Base-by-base conservation (phyloP, 1,140 invertebrate species). In the Musca vetustissima region DNA sequence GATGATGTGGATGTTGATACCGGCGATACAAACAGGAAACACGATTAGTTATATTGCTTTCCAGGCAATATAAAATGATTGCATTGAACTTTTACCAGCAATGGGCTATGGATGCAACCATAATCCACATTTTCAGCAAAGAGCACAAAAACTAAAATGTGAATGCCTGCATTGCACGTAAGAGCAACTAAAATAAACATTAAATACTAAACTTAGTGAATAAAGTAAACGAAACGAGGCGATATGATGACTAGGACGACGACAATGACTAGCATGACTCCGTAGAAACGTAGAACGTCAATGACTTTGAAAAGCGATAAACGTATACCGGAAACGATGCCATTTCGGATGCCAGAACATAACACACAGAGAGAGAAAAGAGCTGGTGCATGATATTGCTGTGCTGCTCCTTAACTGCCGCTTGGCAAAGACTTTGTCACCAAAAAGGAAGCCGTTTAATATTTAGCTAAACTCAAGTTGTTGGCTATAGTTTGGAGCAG, bases 61-160 rank as follows among this genome's bases (percentile, higher is more conserved):
- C 57, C 57, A 61, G 15, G 57, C 57, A 61, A 61, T 61, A 61
- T 61, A 61, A 61, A 61, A 61, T 61, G 57, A 61, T 61, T 61
- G 57, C 57, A 61, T 61, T 61, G 57, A 61, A 61, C 57, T 61
- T 61, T 36, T 17, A 11, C 11, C 36, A n/a, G n/a, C 36, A 43
- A 43, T 8, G 13, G 11, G 36, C 6, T 11, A 8, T 43, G 36
- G 1, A 13, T 32, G 11, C 36, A 43, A 13, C 36, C 4, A 43
- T 43, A 43, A 43, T 43, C 36, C 36, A 43, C 36, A 43, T 11
- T 43, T 43, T n/a, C 28, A 32, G 9, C 28, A 32, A 32, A 3
- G 28, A 32, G n/a, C n/a, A n/a, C n/a, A n/a, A n/a, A n/a, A n/a
- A n/a, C n/a, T n/a, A n/a, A n/a, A n/a, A n/a, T n/a, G n/a, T n/a